Conservation (phyloP, 2,888 invertebrate genomes). For the Tineola bisselliella region DNA sequence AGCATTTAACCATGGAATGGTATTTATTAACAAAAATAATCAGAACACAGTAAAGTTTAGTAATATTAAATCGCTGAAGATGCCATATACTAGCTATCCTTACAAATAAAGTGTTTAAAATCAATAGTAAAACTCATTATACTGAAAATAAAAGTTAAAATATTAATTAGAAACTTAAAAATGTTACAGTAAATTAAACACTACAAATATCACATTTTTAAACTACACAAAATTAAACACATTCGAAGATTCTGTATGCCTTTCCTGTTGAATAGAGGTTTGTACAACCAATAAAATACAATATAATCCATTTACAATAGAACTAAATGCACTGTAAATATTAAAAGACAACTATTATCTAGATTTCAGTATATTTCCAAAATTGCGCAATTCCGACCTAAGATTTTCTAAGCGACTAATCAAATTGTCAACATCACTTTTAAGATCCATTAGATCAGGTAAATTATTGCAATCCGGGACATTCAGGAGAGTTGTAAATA, state of each 20-base stretch:
- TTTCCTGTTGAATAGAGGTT: not conserved
- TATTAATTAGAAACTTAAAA: constrained; percentile 1
- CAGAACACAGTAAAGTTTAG: constrained; percentile 1
- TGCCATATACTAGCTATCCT: not conserved
- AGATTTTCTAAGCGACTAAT: constrained; percentile 45
- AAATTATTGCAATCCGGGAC: constrained; percentile 79
- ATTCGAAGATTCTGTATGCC: not conserved
- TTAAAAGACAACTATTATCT: constrained; percentile 35
- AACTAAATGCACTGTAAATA: constrained; percentile 64
- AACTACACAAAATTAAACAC: constrained; percentile 9
- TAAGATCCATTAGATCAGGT: constrained; percentile 74
- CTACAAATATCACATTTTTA: constrained; percentile 13
- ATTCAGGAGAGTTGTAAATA: constrained; percentile 85
- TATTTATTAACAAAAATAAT: constrained; percentile 13
- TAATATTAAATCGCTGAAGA: not conserved
- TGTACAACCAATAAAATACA: too few relatives aligned
- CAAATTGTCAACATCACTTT: constrained; percentile 50
- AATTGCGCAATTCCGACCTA: constrained; percentile 49
- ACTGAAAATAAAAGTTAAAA: not conserved
- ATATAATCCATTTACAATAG: not conserved
- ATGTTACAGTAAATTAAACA: not conserved
- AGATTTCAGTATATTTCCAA: constrained; percentile 65
- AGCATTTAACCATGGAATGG: constrained; percentile 11
- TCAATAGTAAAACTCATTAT: not conserved
- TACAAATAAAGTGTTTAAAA: not conserved